Percentiles rank a stretch among this genome's conserved stretches.
Conservation (phyloP, 2,113 vertebrate genomes). For the Neofelis nebulosa region DNA sequence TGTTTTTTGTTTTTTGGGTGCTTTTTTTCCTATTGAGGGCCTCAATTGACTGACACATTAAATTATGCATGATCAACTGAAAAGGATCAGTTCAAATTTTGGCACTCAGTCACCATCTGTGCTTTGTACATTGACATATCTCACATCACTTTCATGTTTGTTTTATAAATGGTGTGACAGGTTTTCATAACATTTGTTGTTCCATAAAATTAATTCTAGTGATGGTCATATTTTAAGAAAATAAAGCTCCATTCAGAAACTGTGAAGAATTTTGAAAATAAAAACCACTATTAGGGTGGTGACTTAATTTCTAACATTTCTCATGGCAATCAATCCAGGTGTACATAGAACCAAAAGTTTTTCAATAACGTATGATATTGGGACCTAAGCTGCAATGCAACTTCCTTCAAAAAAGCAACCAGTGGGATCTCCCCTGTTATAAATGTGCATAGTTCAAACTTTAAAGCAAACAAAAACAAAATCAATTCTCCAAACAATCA, state of each 20-base stretch:
- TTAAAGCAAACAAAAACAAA: background rate
- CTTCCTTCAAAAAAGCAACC: background rate
- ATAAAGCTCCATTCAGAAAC: constrained; percentile 33
- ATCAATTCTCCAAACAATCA: background rate
- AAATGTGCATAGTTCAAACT: background rate
- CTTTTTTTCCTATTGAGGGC: background rate
- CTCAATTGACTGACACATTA: constrained; percentile 63
- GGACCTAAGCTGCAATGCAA: background rate
- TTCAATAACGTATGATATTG: background rate
- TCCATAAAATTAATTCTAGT: constrained; percentile 39
- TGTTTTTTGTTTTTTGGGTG: background rate
- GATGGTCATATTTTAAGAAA: constrained; percentile 23
- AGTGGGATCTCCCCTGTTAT: fast-evolving
- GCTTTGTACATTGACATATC: constrained; percentile 59
- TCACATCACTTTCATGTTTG: constrained; percentile 49
- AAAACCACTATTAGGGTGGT: background rate
- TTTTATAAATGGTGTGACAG: constrained; percentile 25
- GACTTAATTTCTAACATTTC: background rate
- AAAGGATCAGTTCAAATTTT: constrained; percentile 56
- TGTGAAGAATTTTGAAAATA: background rate
- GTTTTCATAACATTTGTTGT: constrained; percentile 61
- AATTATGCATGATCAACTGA: constrained; percentile 74
- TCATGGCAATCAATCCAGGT: background rate
- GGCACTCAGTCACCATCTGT: constrained; percentile 63
- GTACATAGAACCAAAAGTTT: background rate